Evolutionary conservation across 2,797 vertebrate species (phyloP), one percentile per base, ranked within the genome.

Genomic region (Tokudaia tokunoshimensis): DNA sequence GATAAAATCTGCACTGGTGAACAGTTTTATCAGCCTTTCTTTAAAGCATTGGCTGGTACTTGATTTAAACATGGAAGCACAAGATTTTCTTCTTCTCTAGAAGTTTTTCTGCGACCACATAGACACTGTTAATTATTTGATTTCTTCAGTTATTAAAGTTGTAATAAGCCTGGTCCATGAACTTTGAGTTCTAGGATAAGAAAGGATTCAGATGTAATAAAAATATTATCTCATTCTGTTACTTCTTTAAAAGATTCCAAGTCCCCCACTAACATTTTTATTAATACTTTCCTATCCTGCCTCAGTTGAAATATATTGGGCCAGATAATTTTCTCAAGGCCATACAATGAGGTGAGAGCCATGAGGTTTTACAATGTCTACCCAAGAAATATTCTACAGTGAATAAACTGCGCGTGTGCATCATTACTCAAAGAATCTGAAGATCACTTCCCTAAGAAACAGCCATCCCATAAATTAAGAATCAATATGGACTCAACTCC

Each of bases 391-490:
- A 95, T 91, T 95, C 70, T 8, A 44, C 31, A 85, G 29, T 84
- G 72, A 89, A 89, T 95, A 91, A 95, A 94, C 47, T 55, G 2
- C 82, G 17, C 85, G 31, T 89, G 41, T 72, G 76, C 72, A 29
- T 79, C 44, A 74, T 96, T 89, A 83, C 50, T 76, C 57, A 80
- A 84, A 95, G 70, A 91, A 90, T 63, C 50, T 80, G n/a, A 89
- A 63, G 50, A 63, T 83, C 15, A 84, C 34, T 95, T 97, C 29
- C 37, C 3, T 59, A 91, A 65, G 79, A 95, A 94, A 95, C 59
- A 95, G 19, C 61, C 31, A 86, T 65, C 86, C 85, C 52, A 82
- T 78, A 96, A 95, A 96, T 61, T 96, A 96, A 95, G 92, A 96
- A 90, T 59, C 82, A 94, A 14, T 80, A 80, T 83, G 59, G 75